Evolutionary conservation across 2,797 vertebrate species (phyloP).

Genomic region (Nothura maculosa): DNA sequence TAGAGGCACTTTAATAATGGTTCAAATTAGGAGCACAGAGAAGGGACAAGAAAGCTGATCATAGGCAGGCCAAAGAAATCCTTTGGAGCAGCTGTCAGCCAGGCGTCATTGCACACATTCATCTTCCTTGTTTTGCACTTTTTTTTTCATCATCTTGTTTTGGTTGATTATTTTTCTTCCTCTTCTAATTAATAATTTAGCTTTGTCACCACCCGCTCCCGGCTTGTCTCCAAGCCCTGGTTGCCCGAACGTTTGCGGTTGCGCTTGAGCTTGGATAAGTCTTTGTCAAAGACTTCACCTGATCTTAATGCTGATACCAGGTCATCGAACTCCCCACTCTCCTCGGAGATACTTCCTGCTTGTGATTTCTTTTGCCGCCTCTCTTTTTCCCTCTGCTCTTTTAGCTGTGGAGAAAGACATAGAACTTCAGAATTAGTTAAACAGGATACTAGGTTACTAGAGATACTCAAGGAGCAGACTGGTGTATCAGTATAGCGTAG

Average conservation of each 20-base stretch:
- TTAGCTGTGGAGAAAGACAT: constrained; percentile 84
- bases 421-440: constrained; percentile 5
- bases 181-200: constrained; percentile 89
- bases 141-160: constrained; percentile 54
- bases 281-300: constrained; percentile 97
- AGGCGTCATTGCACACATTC: constrained; percentile 22
- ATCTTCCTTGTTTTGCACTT: constrained; percentile 58
- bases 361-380: constrained; percentile 88
- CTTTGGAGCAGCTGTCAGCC: constrained; percentile 34
- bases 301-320: constrained; percentile 95
- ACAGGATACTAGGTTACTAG: not conserved
- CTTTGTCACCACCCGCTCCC: constrained; percentile 91
- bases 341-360: constrained; percentile 85
- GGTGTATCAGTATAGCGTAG: not conserved
- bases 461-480: not conserved
- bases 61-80: constrained; percentile 34
- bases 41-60: constrained; percentile 55
- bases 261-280: constrained; percentile 96
- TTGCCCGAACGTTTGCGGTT: constrained; percentile 94
- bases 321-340: constrained; percentile 96
- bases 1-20: constrained; percentile 74
- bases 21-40: constrained; percentile 47
- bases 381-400: constrained; percentile 95
- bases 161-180: constrained; percentile 40
- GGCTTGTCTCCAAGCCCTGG: constrained; percentile 89